Conservation (phyloP, 1,140 invertebrate genomes). For the Drosophila tristis region DNA sequence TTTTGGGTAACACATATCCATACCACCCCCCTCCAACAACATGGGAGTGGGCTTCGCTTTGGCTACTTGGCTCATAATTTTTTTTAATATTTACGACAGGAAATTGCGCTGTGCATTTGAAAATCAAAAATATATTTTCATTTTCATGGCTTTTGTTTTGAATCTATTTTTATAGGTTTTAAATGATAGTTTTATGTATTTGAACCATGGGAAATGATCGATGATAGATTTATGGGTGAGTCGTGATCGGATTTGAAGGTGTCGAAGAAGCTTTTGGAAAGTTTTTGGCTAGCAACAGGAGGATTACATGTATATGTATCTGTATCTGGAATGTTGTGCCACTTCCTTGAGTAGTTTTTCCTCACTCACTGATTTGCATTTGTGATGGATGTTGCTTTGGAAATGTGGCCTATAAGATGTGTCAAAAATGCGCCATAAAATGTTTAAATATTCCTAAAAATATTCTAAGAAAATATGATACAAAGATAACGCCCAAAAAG, state of each 20-base stretch:
- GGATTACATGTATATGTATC: conserved; percentile 1
- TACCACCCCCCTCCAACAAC: not conserved
- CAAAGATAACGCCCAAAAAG: too few relatives aligned
- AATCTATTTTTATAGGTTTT: conserved; percentile 57
- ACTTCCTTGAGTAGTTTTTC: conserved; percentile 11
- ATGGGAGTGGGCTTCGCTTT: conserved; percentile 30
- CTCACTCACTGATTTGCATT: not conserved
- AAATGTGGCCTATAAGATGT: not conserved
- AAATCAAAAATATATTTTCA: conserved; percentile 54
- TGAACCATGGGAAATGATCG: conserved; percentile 40
- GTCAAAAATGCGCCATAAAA: too few relatives aligned
- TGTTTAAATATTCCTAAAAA: not conserved
- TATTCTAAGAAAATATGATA: not conserved
- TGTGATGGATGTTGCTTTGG: not conserved
- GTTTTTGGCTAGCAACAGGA: not conserved
- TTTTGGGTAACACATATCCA: conserved; percentile 35
- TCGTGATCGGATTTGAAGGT: conserved; percentile 47
- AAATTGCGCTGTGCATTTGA: conserved; percentile 76
- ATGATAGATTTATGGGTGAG: conserved; percentile 64
- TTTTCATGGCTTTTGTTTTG: conserved; percentile 42
- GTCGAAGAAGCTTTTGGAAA: conserved; percentile 21
- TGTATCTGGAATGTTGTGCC: not conserved
- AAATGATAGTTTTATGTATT: conserved; percentile 44
- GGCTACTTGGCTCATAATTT: conserved; percentile 61
- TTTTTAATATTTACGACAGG: conserved; percentile 76